Evolutionary conservation across 2,113 vertebrate genomes (phyloP).

Genomic region (Laterallus jamaicensis): DNA sequence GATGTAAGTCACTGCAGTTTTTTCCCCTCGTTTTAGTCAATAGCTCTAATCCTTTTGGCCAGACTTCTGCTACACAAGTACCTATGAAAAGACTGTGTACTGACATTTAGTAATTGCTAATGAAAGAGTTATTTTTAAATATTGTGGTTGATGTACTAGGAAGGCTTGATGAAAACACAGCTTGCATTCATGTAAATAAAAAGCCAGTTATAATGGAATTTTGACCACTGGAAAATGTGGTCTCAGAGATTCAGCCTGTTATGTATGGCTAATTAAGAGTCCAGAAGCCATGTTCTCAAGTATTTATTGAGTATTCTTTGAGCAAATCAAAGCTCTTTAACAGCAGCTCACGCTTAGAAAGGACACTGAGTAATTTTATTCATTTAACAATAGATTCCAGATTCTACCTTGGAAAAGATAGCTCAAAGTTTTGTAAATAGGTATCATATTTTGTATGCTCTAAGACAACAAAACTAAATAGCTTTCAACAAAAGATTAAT

Average conservation of each 20-base stretch:
- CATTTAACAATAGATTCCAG: neutral
- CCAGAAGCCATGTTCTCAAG: neutral
- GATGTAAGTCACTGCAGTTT: neutral
- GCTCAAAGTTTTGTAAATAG: neutral
- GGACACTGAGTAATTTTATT: neutral
- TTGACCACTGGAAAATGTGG: neutral
- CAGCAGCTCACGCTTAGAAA: neutral
- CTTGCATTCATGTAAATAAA: neutral
- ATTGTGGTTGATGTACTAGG: neutral
- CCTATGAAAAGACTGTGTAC: too few species aligned
- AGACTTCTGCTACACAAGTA: neutral
- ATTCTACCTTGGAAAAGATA: neutral
- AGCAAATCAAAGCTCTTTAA: neutral
- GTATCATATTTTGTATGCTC: neutral
- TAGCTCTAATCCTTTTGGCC: neutral
- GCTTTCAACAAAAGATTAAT: neutral
- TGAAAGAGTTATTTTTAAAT: neutral
- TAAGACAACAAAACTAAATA: neutral
- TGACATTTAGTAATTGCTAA: neutral
- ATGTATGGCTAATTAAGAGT: neutral
- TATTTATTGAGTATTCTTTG: neutral
- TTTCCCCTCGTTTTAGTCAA: neutral
- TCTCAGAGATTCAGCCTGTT: neutral
- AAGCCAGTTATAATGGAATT: neutral
- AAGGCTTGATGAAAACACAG: neutral